phyloP scores from a whole-genome alignment of 2,113 vertebrate species.

The Mesembrinibis cayennensis region DNA sequence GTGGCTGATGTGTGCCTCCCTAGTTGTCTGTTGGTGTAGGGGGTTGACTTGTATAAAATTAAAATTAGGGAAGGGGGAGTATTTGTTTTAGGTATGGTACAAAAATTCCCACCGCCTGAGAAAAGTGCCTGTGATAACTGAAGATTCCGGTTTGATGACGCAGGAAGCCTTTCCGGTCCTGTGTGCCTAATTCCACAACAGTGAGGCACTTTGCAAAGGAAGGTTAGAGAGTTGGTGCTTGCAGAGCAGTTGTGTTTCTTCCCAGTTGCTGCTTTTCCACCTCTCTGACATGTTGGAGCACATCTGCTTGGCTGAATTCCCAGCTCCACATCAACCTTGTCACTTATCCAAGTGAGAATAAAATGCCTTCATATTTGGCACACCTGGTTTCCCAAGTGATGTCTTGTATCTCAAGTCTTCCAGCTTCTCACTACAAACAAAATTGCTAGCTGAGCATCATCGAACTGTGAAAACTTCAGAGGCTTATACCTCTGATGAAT shows the following conservation, averaged over 20 bases:
- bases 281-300: neutral
- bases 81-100: neutral
- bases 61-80: neutral
- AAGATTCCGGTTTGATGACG: neutral
- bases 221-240: neutral
- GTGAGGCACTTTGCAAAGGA: neutral
- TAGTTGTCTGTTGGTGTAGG: neutral
- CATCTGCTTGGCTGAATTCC: constrained; percentile 40
- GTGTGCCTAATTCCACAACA: neutral
- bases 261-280: neutral
- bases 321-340: neutral
- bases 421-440: neutral
- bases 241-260: neutral
- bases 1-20: neutral
- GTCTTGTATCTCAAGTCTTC: constrained; percentile 3
- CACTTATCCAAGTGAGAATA: constrained; percentile 3
- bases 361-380: constrained; percentile 20
- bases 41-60: neutral
- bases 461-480: neutral
- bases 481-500: neutral
- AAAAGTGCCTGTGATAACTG: neutral
- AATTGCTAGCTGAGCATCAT: neutral
- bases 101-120: neutral
- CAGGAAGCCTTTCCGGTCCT: neutral
- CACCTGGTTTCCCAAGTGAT: constrained; percentile 14